Evolutionary conservation across 2,888 invertebrate genomes (phyloP).

Genomic region (Ormyrus pomaceus): DNA sequence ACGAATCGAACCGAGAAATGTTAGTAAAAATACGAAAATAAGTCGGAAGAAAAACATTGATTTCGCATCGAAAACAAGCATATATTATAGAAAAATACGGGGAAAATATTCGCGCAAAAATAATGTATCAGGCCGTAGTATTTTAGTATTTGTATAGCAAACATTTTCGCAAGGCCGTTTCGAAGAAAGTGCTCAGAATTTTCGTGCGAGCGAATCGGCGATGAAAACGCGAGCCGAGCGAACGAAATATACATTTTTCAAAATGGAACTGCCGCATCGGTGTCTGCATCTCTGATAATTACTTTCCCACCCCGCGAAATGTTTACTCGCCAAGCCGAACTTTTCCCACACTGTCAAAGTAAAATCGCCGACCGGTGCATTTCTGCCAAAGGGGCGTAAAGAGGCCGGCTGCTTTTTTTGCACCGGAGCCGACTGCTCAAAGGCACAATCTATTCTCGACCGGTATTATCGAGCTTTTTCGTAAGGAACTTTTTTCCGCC

Average conservation of each 20-base stretch:
- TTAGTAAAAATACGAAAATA: background rate
- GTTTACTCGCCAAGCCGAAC: slow-evolving; percentile 12
- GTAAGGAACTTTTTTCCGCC: slow-evolving; percentile 27
- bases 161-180: background rate
- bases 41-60: slow-evolving; percentile 32
- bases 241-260: background rate
- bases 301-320: slow-evolving; percentile 13
- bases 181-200: no score
- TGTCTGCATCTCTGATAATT: slow-evolving; percentile 10
- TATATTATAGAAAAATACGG: slow-evolving; percentile 30
- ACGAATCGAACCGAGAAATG: background rate
- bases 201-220: no score
- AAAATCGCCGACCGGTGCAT: background rate
- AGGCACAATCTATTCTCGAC: slow-evolving; percentile 38
- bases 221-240: background rate
- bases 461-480: slow-evolving; percentile 17
- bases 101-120: background rate
- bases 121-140: background rate
- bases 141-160: background rate
- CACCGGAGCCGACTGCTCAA: slow-evolving; percentile 17
- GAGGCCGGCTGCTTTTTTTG: background rate
- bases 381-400: slow-evolving; percentile 9
- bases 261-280: slow-evolving; percentile 10
- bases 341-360: background rate
- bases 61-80: slow-evolving; percentile 38